These are phyloP conservation scores for Volucella bombylans DNA, from an alignment of 2,888 invertebrate genomes.

Conservation along the genomic window DNA sequence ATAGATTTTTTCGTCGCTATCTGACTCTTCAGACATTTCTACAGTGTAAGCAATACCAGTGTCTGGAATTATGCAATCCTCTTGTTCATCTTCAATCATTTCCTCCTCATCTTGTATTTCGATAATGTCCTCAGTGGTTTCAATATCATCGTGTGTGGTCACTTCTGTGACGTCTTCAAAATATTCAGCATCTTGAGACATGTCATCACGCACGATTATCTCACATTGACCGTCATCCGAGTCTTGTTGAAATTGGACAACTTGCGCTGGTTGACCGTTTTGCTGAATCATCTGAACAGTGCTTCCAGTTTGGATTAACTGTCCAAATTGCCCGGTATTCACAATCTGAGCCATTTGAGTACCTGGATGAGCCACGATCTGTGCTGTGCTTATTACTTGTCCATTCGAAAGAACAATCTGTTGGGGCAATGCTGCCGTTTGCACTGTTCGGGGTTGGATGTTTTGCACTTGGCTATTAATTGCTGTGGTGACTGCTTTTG, in stretches of 20 bases:
- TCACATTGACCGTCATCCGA: conserved; percentile 75
- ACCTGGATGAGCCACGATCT: conserved; percentile 79
- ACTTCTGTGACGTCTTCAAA: conserved; percentile 80
- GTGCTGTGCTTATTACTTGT: conserved; percentile 81
- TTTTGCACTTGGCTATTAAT: conserved; percentile 76
- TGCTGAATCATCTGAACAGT: conserved; percentile 82
- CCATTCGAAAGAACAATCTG: conserved; percentile 82
- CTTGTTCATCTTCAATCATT: conserved; percentile 75
- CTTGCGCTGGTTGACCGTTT: conserved; percentile 78
- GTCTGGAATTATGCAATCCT: conserved; percentile 64
- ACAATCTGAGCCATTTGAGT: conserved; percentile 81
- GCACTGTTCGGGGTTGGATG: conserved; percentile 71
- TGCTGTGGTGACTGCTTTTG: conserved; percentile 62
- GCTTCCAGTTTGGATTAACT: conserved; percentile 79
- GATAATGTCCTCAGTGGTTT: conserved; percentile 79
- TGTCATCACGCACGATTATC: conserved; percentile 80
- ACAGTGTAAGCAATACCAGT: conserved; percentile 61
- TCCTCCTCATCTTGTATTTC: conserved; percentile 76
- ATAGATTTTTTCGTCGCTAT: conserved; percentile 68
- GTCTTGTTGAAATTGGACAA: conserved; percentile 76
- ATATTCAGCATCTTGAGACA: conserved; percentile 79
- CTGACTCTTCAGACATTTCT: conserved; percentile 69
- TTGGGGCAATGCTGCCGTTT: conserved; percentile 77
- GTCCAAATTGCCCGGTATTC: conserved; percentile 77
- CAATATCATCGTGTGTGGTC: conserved; percentile 79